Percentiles rank a stretch among this genome's conserved stretches.
Conservation (phyloP, 2,888 invertebrate genomes). For the Stegophylla sp. region DNA sequence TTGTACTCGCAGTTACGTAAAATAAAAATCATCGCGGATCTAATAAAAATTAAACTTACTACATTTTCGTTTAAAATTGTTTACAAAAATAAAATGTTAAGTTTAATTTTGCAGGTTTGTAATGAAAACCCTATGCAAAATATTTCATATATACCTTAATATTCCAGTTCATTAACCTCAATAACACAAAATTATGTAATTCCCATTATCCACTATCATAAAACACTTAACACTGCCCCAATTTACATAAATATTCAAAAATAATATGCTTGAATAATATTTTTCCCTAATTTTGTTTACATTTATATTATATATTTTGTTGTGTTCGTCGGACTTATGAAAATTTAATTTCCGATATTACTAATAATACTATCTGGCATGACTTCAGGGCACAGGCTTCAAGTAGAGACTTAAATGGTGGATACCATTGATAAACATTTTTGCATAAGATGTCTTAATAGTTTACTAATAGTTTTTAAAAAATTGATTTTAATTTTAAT, state of each 20-base stretch:
- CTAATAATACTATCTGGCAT: neutral
- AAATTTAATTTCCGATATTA: neutral
- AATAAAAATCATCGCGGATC: constrained; percentile 20
- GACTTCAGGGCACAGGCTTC: no score
- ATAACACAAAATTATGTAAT: constrained; percentile 4
- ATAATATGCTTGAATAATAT: no score
- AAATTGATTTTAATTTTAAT: no score
- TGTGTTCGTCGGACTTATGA: neutral
- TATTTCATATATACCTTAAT: neutral
- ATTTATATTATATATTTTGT: neutral
- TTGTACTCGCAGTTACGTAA: neutral
- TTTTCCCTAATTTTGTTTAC: neutral
- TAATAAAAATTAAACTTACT: neutral
- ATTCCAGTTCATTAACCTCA: neutral
- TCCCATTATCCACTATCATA: neutral
- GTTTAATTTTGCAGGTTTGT: no score
- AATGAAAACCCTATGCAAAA: no score
- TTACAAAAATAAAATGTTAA: neutral
- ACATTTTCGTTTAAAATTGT: neutral
- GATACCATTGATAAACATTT: neutral
- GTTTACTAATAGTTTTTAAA: no score
- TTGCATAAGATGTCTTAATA: no score
- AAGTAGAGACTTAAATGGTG: constrained; percentile 27
- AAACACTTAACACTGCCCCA: neutral
- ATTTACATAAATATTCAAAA: neutral